phyloP scores from a whole-genome alignment of 2,113 vertebrate species.

The Nanorana parkeri region DNA sequence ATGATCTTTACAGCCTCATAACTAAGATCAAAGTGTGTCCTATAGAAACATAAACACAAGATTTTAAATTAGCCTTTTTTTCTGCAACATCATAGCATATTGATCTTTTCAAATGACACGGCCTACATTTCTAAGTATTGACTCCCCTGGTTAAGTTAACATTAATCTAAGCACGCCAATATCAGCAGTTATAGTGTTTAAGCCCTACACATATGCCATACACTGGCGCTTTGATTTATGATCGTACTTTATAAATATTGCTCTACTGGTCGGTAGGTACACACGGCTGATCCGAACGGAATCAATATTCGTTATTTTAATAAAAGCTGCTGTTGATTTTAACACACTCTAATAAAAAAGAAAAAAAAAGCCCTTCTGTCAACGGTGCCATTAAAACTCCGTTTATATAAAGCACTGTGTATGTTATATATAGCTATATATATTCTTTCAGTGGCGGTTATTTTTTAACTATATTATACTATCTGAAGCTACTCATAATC shows the following conservation, averaged over 20 bases:
- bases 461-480: no score
- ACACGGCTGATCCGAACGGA: not conserved
- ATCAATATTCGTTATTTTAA: conserved; percentile 48
- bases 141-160: conserved; percentile 47
- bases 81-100: conserved; percentile 18
- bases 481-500: no score
- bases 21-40: not conserved
- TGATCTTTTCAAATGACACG: conserved; percentile 32
- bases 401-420: not conserved
- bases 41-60: not conserved
- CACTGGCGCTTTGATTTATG: conserved; percentile 27
- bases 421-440: not conserved
- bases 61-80: conserved; percentile 1
- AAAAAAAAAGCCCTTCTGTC: not conserved
- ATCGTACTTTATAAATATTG: conserved; percentile 49
- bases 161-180: conserved; percentile 48
- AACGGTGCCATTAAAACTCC: not conserved
- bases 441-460: no score
- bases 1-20: no score
- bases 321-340: conserved; percentile 23
- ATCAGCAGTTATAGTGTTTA: conserved; percentile 33
- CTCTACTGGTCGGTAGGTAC: conserved; percentile 16
- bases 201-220: not conserved
- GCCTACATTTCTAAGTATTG: conserved; percentile 39
- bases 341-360: not conserved